These are phyloP conservation scores for Brotula barbata DNA, from an alignment of 2,797 vertebrate species.

Conservation along the genomic window DNA sequence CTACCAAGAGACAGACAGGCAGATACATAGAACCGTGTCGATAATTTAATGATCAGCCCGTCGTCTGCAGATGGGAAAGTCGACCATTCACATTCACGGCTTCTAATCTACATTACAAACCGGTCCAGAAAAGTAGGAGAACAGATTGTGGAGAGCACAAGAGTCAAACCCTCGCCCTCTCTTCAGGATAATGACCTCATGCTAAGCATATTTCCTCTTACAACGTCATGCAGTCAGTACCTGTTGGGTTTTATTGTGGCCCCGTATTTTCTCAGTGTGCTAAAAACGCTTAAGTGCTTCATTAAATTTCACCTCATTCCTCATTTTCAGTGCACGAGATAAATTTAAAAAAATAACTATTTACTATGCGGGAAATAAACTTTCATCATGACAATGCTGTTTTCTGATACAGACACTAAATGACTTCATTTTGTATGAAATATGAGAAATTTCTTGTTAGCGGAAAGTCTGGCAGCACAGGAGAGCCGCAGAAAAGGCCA, in stretches of 20 bases:
- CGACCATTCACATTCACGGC: too few relatives aligned
- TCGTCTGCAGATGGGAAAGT: too few relatives aligned
- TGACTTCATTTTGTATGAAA: not conserved
- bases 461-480: slow-evolving; percentile 14
- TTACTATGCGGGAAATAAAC: not conserved
- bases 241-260: too few relatives aligned
- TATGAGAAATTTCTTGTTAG: slow-evolving; percentile 18
- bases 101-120: too few relatives aligned
- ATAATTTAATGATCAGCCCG: too few relatives aligned
- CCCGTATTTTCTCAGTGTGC: too few relatives aligned
- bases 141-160: not conserved
- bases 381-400: not conserved
- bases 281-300: not conserved
- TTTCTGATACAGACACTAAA: not conserved
- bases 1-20: too few relatives aligned
- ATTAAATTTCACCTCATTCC: not conserved
- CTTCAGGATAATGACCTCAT: too few relatives aligned
- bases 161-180: too few relatives aligned
- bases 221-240: too few relatives aligned
- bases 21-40: too few relatives aligned
- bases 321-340: not conserved
- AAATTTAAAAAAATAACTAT: not conserved
- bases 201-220: too few relatives aligned
- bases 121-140: not conserved
- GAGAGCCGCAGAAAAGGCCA: slow-evolving; percentile 5